These are phyloP conservation scores for Alces alces DNA, from an alignment of 2,113 vertebrate species.

Conservation along the genomic window DNA sequence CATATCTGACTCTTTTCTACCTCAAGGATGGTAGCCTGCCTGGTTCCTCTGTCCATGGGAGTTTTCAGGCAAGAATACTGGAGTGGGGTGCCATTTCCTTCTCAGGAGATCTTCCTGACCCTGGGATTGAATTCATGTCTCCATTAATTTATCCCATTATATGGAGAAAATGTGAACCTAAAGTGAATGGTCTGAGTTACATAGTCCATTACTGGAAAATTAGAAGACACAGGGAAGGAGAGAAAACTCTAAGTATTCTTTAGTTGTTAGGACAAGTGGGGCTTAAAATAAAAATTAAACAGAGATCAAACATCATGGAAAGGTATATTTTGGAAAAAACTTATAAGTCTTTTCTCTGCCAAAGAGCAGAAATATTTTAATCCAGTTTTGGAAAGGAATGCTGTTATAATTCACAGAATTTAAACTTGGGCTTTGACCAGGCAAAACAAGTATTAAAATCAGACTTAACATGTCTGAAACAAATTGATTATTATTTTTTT, in stretches of 20 bases:
- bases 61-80: not conserved
- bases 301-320: conserved; percentile 44
- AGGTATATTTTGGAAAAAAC: conserved; percentile 43
- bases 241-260: not conserved
- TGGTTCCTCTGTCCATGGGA: not conserved
- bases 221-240: not conserved
- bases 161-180: not conserved
- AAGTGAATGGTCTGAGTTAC: not conserved
- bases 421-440: conserved; percentile 50
- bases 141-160: not conserved
- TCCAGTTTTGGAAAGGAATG: conserved; percentile 59
- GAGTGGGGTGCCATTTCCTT: not conserved
- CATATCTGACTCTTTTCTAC: not conserved
- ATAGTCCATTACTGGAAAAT: not conserved
- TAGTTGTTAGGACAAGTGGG: not conserved
- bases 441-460: conserved; percentile 55
- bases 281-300: conserved; percentile 56
- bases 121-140: not conserved
- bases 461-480: conserved; percentile 47
- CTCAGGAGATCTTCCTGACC: not conserved
- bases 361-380: conserved; percentile 52
- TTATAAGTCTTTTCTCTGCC: conserved; percentile 11
- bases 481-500: not conserved
- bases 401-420: conserved; percentile 48
- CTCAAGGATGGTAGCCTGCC: not conserved